A percentile compares a stretch with the other conserved stretches of the same genome.
Conservation (phyloP, 2,797 vertebrate species). For the Smutsia temminckii region DNA sequence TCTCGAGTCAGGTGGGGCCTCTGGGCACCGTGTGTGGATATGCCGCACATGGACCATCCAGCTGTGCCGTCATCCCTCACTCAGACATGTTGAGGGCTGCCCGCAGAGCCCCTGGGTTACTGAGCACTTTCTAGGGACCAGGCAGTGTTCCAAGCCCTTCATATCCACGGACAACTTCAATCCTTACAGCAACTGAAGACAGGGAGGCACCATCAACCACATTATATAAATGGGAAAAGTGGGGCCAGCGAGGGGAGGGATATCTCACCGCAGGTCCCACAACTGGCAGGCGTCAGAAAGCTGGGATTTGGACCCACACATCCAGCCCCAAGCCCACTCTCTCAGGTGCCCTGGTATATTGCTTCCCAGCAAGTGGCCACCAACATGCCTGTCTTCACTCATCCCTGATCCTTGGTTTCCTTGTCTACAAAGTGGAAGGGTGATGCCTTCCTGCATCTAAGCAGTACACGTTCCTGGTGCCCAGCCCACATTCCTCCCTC, state of each 20-base stretch:
- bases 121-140: not conserved
- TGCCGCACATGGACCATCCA: not conserved
- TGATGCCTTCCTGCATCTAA: not conserved
- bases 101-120: too few relatives aligned
- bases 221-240: not conserved
- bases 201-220: rapidly evolving
- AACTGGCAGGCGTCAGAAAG: not conserved
- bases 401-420: not conserved
- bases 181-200: too few relatives aligned
- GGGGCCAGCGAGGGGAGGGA: not conserved
- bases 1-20: not conserved
- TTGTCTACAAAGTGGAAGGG: not conserved
- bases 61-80: not conserved
- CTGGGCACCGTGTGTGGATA: rapidly evolving
- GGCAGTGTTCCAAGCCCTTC: not conserved
- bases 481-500: rapidly evolving
- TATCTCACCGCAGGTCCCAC: rapidly evolving
- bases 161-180: rapidly evolving
- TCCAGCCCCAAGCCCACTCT: rapidly evolving
- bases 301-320: not conserved
- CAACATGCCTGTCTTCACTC: not conserved
- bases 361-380: not conserved
- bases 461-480: rapidly evolving
- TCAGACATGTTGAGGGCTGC: not conserved
- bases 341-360: rapidly evolving